These are phyloP conservation scores for Dastarcus helophoroides DNA, from an alignment of 2,888 invertebrate genomes.

Conservation along the genomic window DNA sequence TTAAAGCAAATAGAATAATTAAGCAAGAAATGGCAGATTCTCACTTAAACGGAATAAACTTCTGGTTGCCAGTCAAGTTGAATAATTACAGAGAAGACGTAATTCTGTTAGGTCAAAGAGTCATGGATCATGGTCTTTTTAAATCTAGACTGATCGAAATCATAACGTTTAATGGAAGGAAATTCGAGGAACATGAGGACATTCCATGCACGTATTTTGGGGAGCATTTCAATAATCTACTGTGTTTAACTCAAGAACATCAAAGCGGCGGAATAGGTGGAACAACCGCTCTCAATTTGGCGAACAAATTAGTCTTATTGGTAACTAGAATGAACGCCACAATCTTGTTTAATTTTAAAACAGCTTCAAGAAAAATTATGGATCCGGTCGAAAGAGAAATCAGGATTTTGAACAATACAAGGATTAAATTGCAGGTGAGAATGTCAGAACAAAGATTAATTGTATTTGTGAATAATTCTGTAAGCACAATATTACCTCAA, in stretches of 20 bases:
- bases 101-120: slow-evolving; percentile 34
- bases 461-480: too few species aligned
- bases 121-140: slow-evolving; percentile 26
- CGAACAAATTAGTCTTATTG: slow-evolving; percentile 26
- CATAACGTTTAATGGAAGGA: slow-evolving; percentile 27
- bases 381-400: slow-evolving; percentile 27
- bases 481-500: too few species aligned
- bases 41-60: slow-evolving; percentile 26
- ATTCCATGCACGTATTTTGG: slow-evolving; percentile 29
- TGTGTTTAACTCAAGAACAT: slow-evolving; percentile 27
- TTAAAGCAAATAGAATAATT: slow-evolving; percentile 17
- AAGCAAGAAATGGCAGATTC: slow-evolving; percentile 21
- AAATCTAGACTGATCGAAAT: slow-evolving; percentile 25
- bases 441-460: too few species aligned
- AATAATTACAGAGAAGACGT: slow-evolving; percentile 37
- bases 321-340: slow-evolving; percentile 23
- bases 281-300: slow-evolving; percentile 23
- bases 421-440: slow-evolving; percentile 29
- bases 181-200: slow-evolving; percentile 33
- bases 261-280: slow-evolving; percentile 23
- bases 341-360: slow-evolving; percentile 26
- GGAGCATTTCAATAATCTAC: slow-evolving; percentile 22
- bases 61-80: slow-evolving; percentile 32
- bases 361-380: slow-evolving; percentile 21
- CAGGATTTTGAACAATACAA: slow-evolving; percentile 24